A percentile compares a stretch with the other conserved stretches of the same genome.
Conservation (phyloP, 1,140 invertebrate species). For the Neotoxoptera formosana region DNA sequence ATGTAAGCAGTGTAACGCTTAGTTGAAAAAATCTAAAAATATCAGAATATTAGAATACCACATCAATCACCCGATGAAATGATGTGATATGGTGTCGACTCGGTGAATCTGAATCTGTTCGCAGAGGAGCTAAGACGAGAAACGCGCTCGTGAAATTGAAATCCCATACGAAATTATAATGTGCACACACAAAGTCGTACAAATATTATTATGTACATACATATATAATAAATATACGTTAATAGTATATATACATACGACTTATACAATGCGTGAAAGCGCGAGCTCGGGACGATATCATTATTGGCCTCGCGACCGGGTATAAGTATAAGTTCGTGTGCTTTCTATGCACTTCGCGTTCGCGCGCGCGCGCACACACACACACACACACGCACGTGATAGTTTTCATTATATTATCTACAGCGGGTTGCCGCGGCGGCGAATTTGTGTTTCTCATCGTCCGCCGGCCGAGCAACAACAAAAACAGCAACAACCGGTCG, state of each 20-base stretch:
- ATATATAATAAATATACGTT: not conserved
- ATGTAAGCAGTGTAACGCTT: too few relatives aligned
- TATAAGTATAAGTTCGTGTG: not conserved
- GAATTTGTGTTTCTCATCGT: not conserved
- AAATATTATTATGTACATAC: not conserved
- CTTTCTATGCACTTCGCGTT: not conserved
- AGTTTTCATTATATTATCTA: not conserved
- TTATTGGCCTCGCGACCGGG: not conserved
- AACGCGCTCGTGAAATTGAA: not conserved
- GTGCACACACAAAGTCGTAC: not conserved
- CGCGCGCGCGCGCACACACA: too few relatives aligned
- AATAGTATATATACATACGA: not conserved
- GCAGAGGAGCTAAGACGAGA: not conserved
- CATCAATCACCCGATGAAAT: not conserved
- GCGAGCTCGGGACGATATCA: not conserved
- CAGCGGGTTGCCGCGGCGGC: not conserved
- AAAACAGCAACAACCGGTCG: slow-evolving; percentile 11
- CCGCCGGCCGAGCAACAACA: not conserved
- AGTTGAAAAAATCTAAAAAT: not conserved
- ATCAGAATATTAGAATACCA: not conserved
- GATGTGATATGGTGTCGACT: not conserved
- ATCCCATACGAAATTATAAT: not conserved
- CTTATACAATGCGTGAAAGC: not conserved
- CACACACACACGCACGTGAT: not conserved
- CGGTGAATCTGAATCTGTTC: not conserved